Evolutionary conservation across 2,113 vertebrate species (phyloP).

Genomic region (Perognathus longimembris): DNA sequence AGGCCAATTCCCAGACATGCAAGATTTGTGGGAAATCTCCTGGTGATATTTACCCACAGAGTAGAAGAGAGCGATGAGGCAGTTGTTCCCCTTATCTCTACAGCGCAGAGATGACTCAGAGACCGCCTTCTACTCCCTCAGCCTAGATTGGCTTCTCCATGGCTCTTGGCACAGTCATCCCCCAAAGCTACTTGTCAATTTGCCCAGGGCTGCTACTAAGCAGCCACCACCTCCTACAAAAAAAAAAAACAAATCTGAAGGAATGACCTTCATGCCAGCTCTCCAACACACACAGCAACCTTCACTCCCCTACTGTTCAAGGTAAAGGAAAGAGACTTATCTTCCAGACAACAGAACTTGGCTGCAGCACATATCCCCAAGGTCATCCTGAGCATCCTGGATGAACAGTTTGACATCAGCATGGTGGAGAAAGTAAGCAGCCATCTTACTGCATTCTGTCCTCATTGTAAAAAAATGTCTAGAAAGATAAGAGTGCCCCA

Average conservation of each 20-base stretch:
- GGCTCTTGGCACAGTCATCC: background rate
- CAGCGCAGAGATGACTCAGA: conserved; percentile 7
- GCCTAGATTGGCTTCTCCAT: background rate
- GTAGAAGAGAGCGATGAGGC: background rate
- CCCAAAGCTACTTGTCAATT: conserved; percentile 31
- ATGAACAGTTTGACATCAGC: no score
- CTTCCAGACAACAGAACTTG: background rate
- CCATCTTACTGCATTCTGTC: background rate
- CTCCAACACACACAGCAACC: background rate
- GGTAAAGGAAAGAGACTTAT: background rate
- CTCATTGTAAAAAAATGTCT: background rate
- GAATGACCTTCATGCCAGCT: background rate
- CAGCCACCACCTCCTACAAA: background rate
- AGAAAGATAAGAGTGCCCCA: conserved; percentile 33
- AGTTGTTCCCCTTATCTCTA: background rate
- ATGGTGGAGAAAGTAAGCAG: background rate
- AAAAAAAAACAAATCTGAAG: conserved; percentile 14
- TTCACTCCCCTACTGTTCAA: background rate
- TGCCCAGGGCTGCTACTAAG: background rate
- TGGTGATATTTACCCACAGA: background rate
- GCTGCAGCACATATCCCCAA: background rate
- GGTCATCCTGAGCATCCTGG: background rate
- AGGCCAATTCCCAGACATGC: background rate
- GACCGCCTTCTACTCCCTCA: background rate
- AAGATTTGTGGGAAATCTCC: conserved; percentile 26